phyloP scores from a whole-genome alignment of 2,797 vertebrate species.

The Brachymystax lenok region DNA sequence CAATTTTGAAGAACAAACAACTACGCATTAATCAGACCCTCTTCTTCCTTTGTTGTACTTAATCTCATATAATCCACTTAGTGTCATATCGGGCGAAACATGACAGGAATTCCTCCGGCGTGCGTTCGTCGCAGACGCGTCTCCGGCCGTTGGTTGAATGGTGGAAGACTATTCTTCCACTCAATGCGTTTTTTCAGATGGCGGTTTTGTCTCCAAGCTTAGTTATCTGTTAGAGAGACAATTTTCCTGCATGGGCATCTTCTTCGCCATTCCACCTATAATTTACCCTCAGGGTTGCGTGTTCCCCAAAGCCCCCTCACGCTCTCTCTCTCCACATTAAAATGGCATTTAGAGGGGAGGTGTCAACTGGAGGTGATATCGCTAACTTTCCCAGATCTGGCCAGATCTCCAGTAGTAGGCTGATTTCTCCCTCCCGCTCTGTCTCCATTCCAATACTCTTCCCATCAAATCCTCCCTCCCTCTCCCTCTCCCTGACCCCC shows the following conservation, averaged over 20 bases:
- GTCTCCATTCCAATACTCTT: no score
- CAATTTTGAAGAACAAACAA: neutral
- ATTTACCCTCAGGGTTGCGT: slow-evolving; percentile 37
- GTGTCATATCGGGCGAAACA: slow-evolving; percentile 72
- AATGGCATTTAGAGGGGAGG: neutral
- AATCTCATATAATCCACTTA: slow-evolving; percentile 81
- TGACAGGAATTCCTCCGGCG: slow-evolving; percentile 60
- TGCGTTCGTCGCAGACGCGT: slow-evolving; percentile 44
- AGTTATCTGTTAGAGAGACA: slow-evolving; percentile 49
- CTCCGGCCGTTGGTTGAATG: slow-evolving; percentile 2
- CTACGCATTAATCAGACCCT: neutral
- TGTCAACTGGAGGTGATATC: neutral
- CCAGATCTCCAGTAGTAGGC: neutral
- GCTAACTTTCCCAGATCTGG: neutral
- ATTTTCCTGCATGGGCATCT: slow-evolving; percentile 38
- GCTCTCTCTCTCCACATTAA: neutral
- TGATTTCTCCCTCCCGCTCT: neutral
- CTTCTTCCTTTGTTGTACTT: slow-evolving; percentile 66
- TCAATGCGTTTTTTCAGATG: slow-evolving; percentile 43
- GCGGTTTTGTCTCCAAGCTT: slow-evolving; percentile 49
- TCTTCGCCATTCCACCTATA: slow-evolving; percentile 51
- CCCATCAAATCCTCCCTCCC: neutral
- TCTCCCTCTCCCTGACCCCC: neutral
- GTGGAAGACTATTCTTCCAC: slow-evolving; percentile 32
- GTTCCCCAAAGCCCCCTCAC: neutral